Evolutionary conservation across 2,113 vertebrate genomes (phyloP).

Genomic region (Proteles cristata): DNA sequence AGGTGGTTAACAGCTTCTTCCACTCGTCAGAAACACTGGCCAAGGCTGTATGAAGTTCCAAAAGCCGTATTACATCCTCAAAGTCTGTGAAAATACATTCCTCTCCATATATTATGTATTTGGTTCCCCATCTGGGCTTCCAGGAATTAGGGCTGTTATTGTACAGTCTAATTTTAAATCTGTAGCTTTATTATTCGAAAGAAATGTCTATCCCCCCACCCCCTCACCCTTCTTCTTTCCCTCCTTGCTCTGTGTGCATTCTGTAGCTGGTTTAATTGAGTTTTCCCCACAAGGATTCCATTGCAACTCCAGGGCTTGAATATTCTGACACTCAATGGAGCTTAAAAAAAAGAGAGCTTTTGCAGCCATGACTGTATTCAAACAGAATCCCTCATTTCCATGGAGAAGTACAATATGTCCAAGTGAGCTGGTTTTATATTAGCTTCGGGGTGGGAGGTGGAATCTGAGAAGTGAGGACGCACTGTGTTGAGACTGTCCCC

Average conservation of each 20-base stretch:
- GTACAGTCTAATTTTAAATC: slow-evolving; percentile 55
- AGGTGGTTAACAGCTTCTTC: slow-evolving; percentile 18
- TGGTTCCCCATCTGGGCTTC: background rate
- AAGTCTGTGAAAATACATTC: slow-evolving; percentile 46
- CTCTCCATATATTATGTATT: slow-evolving; percentile 1
- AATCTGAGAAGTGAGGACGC: background rate
- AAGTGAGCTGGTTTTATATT: background rate
- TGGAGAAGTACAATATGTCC: background rate
- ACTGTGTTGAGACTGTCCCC: background rate
- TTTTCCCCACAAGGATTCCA: slow-evolving; percentile 53
- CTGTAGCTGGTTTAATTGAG: slow-evolving; percentile 45
- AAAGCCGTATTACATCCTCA: slow-evolving; percentile 13
- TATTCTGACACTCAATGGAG: slow-evolving; percentile 48
- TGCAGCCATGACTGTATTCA: background rate
- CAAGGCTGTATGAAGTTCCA: slow-evolving; percentile 25
- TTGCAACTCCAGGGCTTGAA: background rate
- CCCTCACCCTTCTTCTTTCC: background rate
- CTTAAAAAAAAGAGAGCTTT: slow-evolving; percentile 10
- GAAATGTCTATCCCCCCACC: fast-evolving
- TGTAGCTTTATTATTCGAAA: slow-evolving; percentile 28
- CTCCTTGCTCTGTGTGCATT: background rate
- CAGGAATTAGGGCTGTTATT: slow-evolving; percentile 35
- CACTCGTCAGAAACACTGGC: background rate
- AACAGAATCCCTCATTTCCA: slow-evolving; percentile 32
- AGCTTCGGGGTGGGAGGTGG: background rate